Evolutionary conservation across 2,888 invertebrate species (phyloP).

Genomic region (Eristalis tenax): DNA sequence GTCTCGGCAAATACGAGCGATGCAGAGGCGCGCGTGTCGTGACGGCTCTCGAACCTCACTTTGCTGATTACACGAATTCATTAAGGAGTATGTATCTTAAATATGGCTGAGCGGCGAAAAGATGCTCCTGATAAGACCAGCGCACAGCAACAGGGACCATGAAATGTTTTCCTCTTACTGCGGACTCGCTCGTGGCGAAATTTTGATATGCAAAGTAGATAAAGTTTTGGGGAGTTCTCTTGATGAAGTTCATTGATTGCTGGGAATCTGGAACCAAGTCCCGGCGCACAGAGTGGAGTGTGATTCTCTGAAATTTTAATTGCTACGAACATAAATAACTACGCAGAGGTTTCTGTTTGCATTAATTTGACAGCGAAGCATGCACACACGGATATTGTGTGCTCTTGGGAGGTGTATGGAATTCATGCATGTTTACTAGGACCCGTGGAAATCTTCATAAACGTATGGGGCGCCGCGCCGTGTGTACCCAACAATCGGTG

Average conservation of each 20-base stretch:
- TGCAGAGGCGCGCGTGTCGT: too few species aligned
- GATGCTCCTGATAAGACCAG: neutral
- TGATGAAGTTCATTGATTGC: conserved; percentile 67
- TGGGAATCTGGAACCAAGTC: neutral
- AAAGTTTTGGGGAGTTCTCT: conserved; percentile 41
- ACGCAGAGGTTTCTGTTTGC: conserved; percentile 31
- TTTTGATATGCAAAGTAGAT: conserved; percentile 56
- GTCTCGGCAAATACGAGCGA: neutral
- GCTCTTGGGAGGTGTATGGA: neutral
- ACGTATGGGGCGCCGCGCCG: neutral
- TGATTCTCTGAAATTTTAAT: conserved; percentile 40
- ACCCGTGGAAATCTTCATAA: neutral
- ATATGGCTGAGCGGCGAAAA: neutral
- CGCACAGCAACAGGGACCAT: neutral
- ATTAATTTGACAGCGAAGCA: conserved; percentile 35
- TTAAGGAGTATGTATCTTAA: conserved; percentile 20
- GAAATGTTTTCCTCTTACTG: conserved; percentile 2
- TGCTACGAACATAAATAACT: conserved; percentile 29
- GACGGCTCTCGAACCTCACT: conserved; percentile 5
- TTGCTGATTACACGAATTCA: conserved; percentile 39
- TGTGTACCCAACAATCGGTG: neutral
- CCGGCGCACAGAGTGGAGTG: neutral
- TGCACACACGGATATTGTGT: neutral
- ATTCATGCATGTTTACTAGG: neutral
- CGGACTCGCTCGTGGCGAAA: conserved; percentile 1